Evolutionary conservation across 1,140 invertebrate species (phyloP).

Genomic region (Zaprionus tsacasi): DNA sequence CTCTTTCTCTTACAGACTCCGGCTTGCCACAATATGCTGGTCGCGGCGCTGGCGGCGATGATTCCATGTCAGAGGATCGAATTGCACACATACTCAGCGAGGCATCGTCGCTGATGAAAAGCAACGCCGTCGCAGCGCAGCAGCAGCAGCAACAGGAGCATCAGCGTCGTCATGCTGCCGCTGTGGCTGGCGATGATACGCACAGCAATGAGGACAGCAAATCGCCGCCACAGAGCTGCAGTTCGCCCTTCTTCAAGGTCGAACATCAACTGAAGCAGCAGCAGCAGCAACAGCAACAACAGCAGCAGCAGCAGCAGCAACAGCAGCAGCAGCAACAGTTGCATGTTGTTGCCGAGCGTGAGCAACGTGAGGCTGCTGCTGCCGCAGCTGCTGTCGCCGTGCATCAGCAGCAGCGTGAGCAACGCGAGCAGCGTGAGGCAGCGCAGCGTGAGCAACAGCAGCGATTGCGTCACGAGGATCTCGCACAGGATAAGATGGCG

Average conservation of each 20-base stretch:
- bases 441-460: conserved; percentile 86
- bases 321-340: conserved; percentile 84
- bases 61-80: conserved; percentile 95
- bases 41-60: conserved; percentile 86
- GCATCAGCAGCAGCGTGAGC: conserved; percentile 85
- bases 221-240: conserved; percentile 91
- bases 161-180: conserved; percentile 50
- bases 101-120: conserved; percentile 90
- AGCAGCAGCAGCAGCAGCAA: conserved; percentile 83
- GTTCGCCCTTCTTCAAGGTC: conserved; percentile 90
- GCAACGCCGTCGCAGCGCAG: conserved; percentile 72
- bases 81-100: conserved; percentile 97
- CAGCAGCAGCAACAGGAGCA: conserved; percentile 57
- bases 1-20: conserved; percentile 77
- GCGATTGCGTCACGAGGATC: conserved; percentile 95
- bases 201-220: conserved; percentile 92
- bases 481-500: conserved; percentile 98
- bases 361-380: conserved; percentile 92
- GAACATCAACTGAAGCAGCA: conserved; percentile 66
- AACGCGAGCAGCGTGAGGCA: conserved; percentile 60
- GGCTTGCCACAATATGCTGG: conserved; percentile 88
- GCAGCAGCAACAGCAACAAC: conserved; percentile 83
- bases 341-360: conserved; percentile 70
- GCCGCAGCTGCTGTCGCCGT: conserved; percentile 85
- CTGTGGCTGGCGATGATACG: conserved; percentile 86